Base-by-base conservation (phyloP, 2,888 invertebrate genomes). In the Monoplex corrugatus region DNA sequence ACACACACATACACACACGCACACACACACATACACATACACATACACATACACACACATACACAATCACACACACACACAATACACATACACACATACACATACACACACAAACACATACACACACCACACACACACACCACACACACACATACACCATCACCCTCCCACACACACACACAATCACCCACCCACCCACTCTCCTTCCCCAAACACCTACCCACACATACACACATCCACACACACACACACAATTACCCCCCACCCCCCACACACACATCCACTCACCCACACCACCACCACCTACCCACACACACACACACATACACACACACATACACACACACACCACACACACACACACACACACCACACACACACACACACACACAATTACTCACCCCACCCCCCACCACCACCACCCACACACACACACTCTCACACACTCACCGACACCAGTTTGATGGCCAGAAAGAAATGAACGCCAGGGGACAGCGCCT, bases 391-490 rank as follows among this genome's bases (percentile, higher is more conserved):
- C 68, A 23, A 68, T 32, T 0, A 68, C 16, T 8, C 2, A n/a
- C n/a, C 1, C 2, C 68, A 6, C 10, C n/a, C 28, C 28, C 16
- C 16, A n/a, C 1, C 16, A 16, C 68, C 16, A 68, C 16, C 68
- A 28, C 16, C 10, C 23, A 1, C 68, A 68, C 28, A 2, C 23
- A 1, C 2, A 23, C 10, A 72, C 32, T 19, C 32, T 35, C 3
- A 13, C 38, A 3, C 35, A 88, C 91, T 89, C 89, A 93, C 93
- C 83, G 90, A 88, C 1, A 91, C 89, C 2, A 93, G 85, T 78
- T 92, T 90, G 23, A 93, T 88, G 16, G 92, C 93, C 1, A 93
- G 88, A 86, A 92, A 93, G 6, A 92, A 90, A 75, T 93, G 92
- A 2, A 90, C 87, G 72, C 92, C 92, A 8, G 93, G 90, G 0